These are phyloP conservation scores for Nematopogon swammerdamellus DNA, from an alignment of 2,888 invertebrate species.

Conservation along the genomic window DNA sequence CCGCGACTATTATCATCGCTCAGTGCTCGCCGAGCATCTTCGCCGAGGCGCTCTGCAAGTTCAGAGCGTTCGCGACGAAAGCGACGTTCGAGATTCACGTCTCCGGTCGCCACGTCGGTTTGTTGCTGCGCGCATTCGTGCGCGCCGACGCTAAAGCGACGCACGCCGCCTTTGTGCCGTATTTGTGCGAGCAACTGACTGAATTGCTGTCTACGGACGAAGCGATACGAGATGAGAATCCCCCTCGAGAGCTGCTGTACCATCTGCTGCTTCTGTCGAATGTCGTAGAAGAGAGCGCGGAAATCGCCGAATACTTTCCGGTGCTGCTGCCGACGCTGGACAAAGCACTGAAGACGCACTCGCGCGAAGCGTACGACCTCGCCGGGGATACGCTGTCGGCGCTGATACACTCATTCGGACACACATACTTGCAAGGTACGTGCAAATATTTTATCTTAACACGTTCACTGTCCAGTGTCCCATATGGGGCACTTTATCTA, in stretches of 20 bases:
- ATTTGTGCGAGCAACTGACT: constrained; percentile 64
- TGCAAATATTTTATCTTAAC: no score
- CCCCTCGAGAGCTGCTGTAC: constrained; percentile 77
- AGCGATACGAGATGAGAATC: constrained; percentile 69
- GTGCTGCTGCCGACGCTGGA: constrained; percentile 65
- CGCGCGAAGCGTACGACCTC: constrained; percentile 56
- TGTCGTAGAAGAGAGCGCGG: constrained; percentile 61
- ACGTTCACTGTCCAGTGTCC: no score
- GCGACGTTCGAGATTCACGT: constrained; percentile 81
- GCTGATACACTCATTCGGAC: constrained; percentile 41
- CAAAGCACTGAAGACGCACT: constrained; percentile 64
- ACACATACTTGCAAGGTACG: no score
- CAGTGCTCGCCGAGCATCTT: constrained; percentile 68
- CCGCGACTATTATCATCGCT: constrained; percentile 64
- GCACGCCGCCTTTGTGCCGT: constrained; percentile 68
- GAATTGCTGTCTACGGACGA: constrained; percentile 61
- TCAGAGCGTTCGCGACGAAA: constrained; percentile 69
- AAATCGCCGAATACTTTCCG: constrained; percentile 63
- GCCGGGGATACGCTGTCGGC: constrained; percentile 58
- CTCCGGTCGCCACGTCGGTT: constrained; percentile 76
- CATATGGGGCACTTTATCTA: no score
- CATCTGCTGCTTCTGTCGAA: constrained; percentile 71
- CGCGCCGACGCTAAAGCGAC: constrained; percentile 67
- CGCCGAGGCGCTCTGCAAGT: constrained; percentile 67
- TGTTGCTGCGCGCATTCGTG: constrained; percentile 64